Conservation (phyloP, 2,888 invertebrate genomes). For the Cistogaster globosa region DNA sequence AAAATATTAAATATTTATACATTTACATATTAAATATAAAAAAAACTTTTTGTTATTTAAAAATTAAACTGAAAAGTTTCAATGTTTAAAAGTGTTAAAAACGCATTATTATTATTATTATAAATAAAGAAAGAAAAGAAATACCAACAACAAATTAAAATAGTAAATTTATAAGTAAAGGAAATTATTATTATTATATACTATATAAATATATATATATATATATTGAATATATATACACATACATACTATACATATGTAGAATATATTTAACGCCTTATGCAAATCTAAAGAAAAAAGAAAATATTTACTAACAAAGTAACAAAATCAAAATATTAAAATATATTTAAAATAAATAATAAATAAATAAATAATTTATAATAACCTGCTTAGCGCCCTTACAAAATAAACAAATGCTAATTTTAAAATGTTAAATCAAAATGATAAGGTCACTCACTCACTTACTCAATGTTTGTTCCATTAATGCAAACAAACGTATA, state of each 20-base stretch:
- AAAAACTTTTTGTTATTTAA: conserved; percentile 61
- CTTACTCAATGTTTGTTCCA: conserved; percentile 50
- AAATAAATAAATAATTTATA: conserved; percentile 25
- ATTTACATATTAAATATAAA: conserved; percentile 54
- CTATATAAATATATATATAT: conserved; percentile 46
- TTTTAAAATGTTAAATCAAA: background rate
- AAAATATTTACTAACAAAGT: conserved; percentile 27
- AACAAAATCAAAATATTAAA: conserved; percentile 62
- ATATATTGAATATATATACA: conserved; percentile 55
- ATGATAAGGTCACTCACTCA: background rate
- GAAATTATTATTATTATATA: conserved; percentile 25
- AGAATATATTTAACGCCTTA: conserved; percentile 68
- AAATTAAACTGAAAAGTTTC: conserved; percentile 62
- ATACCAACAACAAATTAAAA: background rate
- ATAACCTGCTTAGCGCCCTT: conserved; percentile 63
- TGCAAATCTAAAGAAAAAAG: conserved; percentile 63
- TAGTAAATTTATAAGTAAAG: conserved; percentile 34
- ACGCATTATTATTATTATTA: conserved; percentile 63
- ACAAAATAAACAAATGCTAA: conserved; percentile 17
- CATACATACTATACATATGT: conserved; percentile 68
- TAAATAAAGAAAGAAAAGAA: no score
- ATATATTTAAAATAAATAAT: conserved; percentile 3
- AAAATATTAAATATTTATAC: conserved; percentile 58
- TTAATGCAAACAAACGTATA: background rate
- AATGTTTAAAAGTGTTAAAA: conserved; percentile 66